These are phyloP conservation scores for Notolabrus celidotus DNA, from an alignment of 2,797 vertebrate genomes.

Conservation along the genomic window DNA sequence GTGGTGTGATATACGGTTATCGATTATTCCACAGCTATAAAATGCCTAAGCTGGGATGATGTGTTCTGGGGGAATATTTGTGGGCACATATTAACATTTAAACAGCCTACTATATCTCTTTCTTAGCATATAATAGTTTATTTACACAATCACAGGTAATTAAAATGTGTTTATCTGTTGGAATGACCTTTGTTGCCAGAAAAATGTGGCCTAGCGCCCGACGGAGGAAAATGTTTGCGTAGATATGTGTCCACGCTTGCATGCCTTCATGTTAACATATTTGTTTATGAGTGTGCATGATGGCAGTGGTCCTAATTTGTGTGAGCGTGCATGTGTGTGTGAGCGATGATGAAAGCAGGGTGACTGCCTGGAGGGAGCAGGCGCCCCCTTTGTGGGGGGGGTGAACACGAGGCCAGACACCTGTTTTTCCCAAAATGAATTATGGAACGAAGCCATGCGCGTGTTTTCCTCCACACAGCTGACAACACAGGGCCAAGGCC, in stretches of 20 bases:
- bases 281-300: slow-evolving; percentile 31
- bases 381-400: slow-evolving; percentile 54
- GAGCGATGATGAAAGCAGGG: slow-evolving; percentile 40
- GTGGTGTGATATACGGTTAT: slow-evolving; percentile 44
- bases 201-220: slow-evolving; percentile 41
- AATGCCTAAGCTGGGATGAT: slow-evolving; percentile 43
- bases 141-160: slow-evolving; percentile 59
- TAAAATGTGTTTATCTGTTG: slow-evolving; percentile 69
- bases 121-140: slow-evolving; percentile 29
- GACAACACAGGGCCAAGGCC: slow-evolving; percentile 58
- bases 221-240: slow-evolving; percentile 39
- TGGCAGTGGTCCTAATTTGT: slow-evolving; percentile 28
- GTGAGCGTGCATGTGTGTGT: slow-evolving; percentile 5
- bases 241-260: slow-evolving; percentile 7
- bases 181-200: slow-evolving; percentile 68
- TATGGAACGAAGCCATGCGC: slow-evolving; percentile 65
- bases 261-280: slow-evolving; percentile 45
- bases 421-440: slow-evolving; percentile 77
- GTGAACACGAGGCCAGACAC: slow-evolving; percentile 72
- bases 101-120: slow-evolving; percentile 22
- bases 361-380: slow-evolving; percentile 62
- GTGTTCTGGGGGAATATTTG: slow-evolving; percentile 23
- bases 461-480: slow-evolving; percentile 50
- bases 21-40: slow-evolving; percentile 40
- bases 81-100: slow-evolving; percentile 19